phyloP scores from a whole-genome alignment of 2,113 vertebrate species.

The Mesitornis unicolor region DNA sequence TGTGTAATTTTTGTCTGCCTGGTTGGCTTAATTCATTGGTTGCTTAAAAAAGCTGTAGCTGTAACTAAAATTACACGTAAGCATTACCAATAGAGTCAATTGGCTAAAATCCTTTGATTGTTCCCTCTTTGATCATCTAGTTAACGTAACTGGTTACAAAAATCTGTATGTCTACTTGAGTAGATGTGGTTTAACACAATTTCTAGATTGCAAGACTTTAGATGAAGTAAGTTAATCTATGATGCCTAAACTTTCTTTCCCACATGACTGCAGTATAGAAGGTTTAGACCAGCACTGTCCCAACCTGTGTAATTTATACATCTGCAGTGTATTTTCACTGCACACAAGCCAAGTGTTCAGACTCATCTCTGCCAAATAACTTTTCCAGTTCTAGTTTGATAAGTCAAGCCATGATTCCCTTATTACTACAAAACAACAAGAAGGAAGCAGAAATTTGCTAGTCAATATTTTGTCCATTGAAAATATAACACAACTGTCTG shows the following conservation, averaged over 20 bases:
- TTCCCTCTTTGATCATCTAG: background rate
- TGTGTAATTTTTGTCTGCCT: background rate
- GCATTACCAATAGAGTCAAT: background rate
- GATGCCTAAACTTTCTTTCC: constrained; percentile 65
- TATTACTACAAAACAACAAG: background rate
- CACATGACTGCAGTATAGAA: constrained; percentile 44
- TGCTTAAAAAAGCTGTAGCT: background rate
- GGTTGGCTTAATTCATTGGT: background rate
- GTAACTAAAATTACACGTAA: background rate
- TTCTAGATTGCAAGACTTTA: constrained; percentile 33
- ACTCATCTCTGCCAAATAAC: constrained; percentile 57
- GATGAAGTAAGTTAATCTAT: constrained; percentile 31
- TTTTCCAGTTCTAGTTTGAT: constrained; percentile 50
- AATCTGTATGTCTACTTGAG: background rate
- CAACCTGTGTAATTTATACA: constrained; percentile 65
- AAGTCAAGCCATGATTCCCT: background rate
- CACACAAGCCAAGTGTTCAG: constrained; percentile 50
- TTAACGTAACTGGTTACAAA: background rate
- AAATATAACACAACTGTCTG: background rate
- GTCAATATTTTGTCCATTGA: background rate
- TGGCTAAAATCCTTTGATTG: background rate
- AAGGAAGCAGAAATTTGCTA: constrained; percentile 30
- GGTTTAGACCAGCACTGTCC: constrained; percentile 44
- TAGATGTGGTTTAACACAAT: background rate
- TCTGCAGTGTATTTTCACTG: constrained; percentile 66